Percentiles rank a stretch among this genome's conserved stretches.
Conservation (phyloP, 2,797 vertebrate genomes). For the Sternotherus odoratus region DNA sequence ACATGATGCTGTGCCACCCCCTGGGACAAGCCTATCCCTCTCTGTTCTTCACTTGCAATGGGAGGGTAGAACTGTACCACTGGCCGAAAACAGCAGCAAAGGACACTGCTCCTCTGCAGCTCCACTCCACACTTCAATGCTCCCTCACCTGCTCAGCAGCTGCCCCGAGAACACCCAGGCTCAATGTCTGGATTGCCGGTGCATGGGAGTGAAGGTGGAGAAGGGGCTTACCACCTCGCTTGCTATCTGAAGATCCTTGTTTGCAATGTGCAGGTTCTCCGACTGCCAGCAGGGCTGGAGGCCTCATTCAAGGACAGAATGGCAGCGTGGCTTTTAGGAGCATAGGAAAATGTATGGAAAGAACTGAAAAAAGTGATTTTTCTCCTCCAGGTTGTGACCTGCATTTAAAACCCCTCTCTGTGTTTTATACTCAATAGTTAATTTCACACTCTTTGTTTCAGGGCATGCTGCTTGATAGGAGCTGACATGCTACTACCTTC, state of each 20-base stretch:
- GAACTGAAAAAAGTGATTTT: neutral
- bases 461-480: conserved; percentile 12
- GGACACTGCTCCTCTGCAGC: neutral
- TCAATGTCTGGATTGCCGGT: too few relatives aligned
- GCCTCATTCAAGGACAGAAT: neutral
- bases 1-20: neutral
- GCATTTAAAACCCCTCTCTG: neutral
- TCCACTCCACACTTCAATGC: neutral
- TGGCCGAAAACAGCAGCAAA: neutral
- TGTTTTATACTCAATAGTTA: conserved; percentile 61
- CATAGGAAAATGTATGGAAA: neutral
- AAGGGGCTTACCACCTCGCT: neutral
- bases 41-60: neutral
- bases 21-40: neutral
- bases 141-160: neutral
- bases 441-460: conserved; percentile 55
- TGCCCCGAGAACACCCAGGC: neutral
- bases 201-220: neutral
- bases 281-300: neutral
- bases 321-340: neutral
- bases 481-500: neutral
- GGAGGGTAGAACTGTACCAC: neutral
- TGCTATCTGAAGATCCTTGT: neutral
- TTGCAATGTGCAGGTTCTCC: neutral
- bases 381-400: conserved; percentile 8